These are phyloP conservation scores for Lithobius niger DNA, from an alignment of 1,140 invertebrate species.

Conservation along the genomic window DNA sequence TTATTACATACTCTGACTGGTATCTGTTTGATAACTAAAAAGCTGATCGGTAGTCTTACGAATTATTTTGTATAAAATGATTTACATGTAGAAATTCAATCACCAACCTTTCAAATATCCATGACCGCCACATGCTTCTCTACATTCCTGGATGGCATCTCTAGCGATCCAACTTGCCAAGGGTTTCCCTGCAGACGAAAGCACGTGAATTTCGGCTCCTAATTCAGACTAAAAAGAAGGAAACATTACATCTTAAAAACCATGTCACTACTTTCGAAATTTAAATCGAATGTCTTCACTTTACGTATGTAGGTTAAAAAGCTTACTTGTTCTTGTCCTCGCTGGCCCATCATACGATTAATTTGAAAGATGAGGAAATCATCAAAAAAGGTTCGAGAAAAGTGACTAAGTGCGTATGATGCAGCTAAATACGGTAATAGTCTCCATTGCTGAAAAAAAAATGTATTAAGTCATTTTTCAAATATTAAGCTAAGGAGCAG, in stretches of 20 bases:
- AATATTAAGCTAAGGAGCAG: not conserved
- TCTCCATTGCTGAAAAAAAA: constrained; percentile 61
- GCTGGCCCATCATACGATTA: not conserved
- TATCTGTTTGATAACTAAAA: too few relatives aligned
- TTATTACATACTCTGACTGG: too few relatives aligned
- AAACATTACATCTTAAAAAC: not conserved
- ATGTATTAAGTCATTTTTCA: not conserved
- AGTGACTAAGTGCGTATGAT: constrained; percentile 59
- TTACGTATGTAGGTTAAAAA: too few relatives aligned
- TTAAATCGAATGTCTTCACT: too few relatives aligned
- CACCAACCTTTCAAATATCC: constrained; percentile 42
- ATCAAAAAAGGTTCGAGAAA: constrained; percentile 44
- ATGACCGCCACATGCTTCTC: constrained; percentile 35
- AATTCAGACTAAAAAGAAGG: constrained; percentile 40
- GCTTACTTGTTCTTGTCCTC: not conserved
- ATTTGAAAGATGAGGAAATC: constrained; percentile 32
- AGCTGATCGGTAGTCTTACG: too few relatives aligned
- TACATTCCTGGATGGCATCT: constrained; percentile 75
- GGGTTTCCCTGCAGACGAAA: constrained; percentile 79
- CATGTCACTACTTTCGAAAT: not conserved
- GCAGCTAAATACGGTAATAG: constrained; percentile 75
- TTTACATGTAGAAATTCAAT: too few relatives aligned
- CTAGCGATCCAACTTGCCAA: constrained; percentile 66
- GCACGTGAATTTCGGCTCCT: constrained; percentile 76
- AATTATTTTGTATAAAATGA: too few relatives aligned